A percentile compares a stretch with the other conserved stretches of the same genome.
These are phyloP conservation scores for Sinosuthora webbiana DNA, from an alignment of 2,113 vertebrate species.

Conservation along the genomic window DNA sequence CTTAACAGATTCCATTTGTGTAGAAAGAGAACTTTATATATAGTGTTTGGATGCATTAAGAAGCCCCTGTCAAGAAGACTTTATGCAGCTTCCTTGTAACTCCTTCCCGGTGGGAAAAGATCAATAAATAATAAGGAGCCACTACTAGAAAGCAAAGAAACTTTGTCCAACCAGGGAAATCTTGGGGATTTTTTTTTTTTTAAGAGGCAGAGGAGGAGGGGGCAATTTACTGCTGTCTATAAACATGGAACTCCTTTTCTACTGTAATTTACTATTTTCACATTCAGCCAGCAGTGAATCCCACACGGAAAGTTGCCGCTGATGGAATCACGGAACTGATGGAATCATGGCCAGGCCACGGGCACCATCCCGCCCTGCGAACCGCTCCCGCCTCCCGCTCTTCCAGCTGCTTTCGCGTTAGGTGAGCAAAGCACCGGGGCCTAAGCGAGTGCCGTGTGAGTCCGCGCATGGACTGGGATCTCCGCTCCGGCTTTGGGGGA, in stretches of 20 bases:
- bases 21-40: neutral
- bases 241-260: neutral
- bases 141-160: neutral
- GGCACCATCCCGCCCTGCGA: neutral
- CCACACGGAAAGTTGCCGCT: neutral
- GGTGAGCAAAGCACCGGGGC: neutral
- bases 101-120: neutral
- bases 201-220: too few species aligned
- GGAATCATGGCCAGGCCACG: neutral
- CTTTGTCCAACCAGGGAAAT: neutral
- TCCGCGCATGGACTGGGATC: fast-evolving
- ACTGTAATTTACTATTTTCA: neutral
- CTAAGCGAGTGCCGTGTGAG: fast-evolving
- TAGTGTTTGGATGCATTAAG: neutral
- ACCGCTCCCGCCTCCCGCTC: neutral
- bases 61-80: neutral
- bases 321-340: neutral
- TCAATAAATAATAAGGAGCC: neutral
- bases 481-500: neutral
- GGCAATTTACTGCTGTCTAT: neutral
- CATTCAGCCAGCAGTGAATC: neutral
- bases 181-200: neutral
- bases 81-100: neutral
- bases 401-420: fast-evolving
- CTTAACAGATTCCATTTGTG: neutral